Evolutionary conservation across 2,113 vertebrate species (phyloP).

Genomic region (Calonectris borealis): DNA sequence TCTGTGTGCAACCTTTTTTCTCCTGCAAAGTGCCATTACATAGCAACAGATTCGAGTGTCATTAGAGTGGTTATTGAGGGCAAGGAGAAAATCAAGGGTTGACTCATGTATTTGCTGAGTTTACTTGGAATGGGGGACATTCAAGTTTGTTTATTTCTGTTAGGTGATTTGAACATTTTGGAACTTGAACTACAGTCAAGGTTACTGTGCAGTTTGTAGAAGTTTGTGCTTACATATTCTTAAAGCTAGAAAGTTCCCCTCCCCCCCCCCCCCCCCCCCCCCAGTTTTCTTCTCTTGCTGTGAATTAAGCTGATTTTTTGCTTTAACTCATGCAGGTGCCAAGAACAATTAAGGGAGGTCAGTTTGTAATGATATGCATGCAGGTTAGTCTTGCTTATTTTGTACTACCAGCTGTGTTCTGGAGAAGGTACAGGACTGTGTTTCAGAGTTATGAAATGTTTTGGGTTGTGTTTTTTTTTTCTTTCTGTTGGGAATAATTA

Average conservation of each 20-base stretch:
- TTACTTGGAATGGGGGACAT: background rate
- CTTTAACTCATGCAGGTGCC: background rate
- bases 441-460: background rate
- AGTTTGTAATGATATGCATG: background rate
- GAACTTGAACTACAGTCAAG: background rate
- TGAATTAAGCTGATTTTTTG: background rate
- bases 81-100: background rate
- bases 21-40: background rate
- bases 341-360: background rate
- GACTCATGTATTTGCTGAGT: background rate
- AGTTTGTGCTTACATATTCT: background rate
- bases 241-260: background rate
- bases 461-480: background rate
- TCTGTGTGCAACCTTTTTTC: background rate
- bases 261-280: rapidly evolving
- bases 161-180: background rate
- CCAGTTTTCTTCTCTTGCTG: background rate
- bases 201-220: background rate
- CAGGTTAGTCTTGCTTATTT: background rate
- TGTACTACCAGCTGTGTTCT: background rate
- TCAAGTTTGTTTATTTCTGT: background rate
- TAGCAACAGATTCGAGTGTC: background rate
- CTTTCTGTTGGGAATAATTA: background rate
- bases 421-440: background rate
- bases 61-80: background rate